Conservation (phyloP, 2,888 invertebrate genomes). For the Criorhina ranunculi region DNA sequence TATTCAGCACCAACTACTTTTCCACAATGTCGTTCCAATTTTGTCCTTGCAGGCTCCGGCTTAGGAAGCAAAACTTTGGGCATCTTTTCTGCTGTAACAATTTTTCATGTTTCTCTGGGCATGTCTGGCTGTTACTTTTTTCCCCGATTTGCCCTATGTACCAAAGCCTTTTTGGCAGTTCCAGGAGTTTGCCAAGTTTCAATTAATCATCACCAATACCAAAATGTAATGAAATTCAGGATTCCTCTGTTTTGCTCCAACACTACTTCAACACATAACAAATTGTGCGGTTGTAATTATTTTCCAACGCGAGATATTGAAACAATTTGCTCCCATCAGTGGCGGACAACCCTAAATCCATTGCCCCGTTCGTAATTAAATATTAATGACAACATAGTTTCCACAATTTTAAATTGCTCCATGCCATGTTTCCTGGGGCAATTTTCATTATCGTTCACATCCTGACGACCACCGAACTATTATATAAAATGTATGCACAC, state of each 20-base stretch:
- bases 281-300: slow-evolving; percentile 32
- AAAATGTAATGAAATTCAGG: slow-evolving; percentile 12
- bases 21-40: no score
- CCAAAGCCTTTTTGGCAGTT: no score
- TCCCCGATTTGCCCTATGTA: no score
- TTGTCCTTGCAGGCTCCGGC: no score
- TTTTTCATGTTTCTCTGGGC: no score
- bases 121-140: no score
- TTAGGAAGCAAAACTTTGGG: no score
- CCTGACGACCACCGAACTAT: not conserved
- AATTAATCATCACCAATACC: not conserved
- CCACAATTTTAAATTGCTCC: slow-evolving; percentile 43
- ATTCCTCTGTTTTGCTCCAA: not conserved
- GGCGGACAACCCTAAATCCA: slow-evolving; percentile 28
- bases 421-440: slow-evolving; percentile 19
- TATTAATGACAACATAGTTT: slow-evolving; percentile 53
- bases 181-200: no score
- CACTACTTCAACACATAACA: not conserved
- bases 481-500: not conserved
- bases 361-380: slow-evolving; percentile 48
- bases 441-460: slow-evolving; percentile 39
- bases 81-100: no score
- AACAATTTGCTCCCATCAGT: slow-evolving; percentile 7
- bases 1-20: no score
- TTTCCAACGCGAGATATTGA: slow-evolving; percentile 34